phyloP scores from a whole-genome alignment of 2,888 invertebrate genomes.

The Dorcus parallelipipedus region DNA sequence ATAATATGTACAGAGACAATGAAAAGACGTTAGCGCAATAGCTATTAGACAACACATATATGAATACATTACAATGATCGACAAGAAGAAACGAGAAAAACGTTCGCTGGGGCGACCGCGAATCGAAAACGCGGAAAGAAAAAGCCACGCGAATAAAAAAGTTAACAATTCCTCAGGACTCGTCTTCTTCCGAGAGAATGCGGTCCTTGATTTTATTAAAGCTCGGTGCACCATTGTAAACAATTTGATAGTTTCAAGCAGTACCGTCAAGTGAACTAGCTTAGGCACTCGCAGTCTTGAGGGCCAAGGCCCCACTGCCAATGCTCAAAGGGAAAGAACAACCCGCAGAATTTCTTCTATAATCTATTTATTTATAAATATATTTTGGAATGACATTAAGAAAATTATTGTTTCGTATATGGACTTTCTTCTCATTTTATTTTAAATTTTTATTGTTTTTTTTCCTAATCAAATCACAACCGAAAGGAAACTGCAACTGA shows the following conservation, averaged over 20 bases:
- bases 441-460: slow-evolving; percentile 7
- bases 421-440: slow-evolving; percentile 29
- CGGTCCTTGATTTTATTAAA: slow-evolving; percentile 23
- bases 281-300: background rate
- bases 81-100: slow-evolving; percentile 8
- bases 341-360: slow-evolving; percentile 35
- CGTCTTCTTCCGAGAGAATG: slow-evolving; percentile 22
- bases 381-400: slow-evolving; percentile 48
- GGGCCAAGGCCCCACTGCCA: slow-evolving; percentile 10
- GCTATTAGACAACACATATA: slow-evolving; percentile 30
- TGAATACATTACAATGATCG: slow-evolving; percentile 27
- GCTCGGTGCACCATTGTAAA: slow-evolving; percentile 30
- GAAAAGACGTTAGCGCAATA: slow-evolving; percentile 44
- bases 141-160: slow-evolving; percentile 10
- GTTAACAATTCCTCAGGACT: slow-evolving; percentile 21
- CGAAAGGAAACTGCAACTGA: slow-evolving; percentile 1
- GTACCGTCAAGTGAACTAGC: slow-evolving; percentile 11
- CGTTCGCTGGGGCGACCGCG: background rate
- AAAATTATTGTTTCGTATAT: slow-evolving; percentile 44
- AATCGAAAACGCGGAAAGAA: background rate
- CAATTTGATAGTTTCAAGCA: slow-evolving; percentile 39
- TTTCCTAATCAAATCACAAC: slow-evolving; percentile 16
- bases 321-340: slow-evolving; percentile 25
- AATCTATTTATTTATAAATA: slow-evolving; percentile 38
- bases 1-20: slow-evolving; percentile 48